Percentiles rank a stretch among this genome's conserved stretches.
phyloP scores from a whole-genome alignment of 2,113 vertebrate genomes.

The Piprites chloris region DNA sequence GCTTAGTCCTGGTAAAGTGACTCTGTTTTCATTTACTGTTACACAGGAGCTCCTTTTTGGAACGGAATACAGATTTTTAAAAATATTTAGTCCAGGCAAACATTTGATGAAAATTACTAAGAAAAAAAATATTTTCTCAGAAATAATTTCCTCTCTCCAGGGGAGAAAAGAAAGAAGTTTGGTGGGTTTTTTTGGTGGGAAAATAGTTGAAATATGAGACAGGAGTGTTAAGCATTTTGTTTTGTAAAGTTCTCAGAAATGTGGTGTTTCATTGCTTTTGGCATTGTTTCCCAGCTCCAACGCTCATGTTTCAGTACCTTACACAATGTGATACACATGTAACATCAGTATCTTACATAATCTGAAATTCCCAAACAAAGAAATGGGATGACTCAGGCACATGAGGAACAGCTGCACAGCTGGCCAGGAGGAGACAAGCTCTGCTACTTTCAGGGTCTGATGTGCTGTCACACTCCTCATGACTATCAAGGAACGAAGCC shows the following conservation, averaged over 20 bases:
- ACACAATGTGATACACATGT: background rate
- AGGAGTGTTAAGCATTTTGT: background rate
- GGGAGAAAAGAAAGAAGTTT: background rate
- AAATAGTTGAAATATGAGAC: background rate
- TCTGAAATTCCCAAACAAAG: background rate
- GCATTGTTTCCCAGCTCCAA: background rate
- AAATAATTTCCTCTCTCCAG: background rate
- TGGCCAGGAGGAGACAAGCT: background rate
- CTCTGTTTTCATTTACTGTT: background rate
- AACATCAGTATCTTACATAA: background rate
- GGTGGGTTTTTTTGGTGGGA: background rate
- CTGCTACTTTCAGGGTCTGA: background rate
- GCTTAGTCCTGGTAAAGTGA: background rate
- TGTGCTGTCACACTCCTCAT: rapidly evolving
- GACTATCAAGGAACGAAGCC: rapidly evolving
- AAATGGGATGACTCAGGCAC: background rate
- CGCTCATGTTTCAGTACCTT: background rate
- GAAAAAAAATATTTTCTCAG: background rate
- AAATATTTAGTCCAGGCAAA: background rate
- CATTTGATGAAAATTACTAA: background rate
- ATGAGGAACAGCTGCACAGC: background rate
- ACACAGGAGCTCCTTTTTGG: background rate
- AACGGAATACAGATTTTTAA: background rate
- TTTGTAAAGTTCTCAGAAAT: background rate
- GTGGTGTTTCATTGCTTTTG: background rate